Evolutionary conservation across 2,113 vertebrate species (phyloP), one percentile per base, ranked within the genome.

Genomic region (Calyptommatus sinebrachiatus): DNA sequence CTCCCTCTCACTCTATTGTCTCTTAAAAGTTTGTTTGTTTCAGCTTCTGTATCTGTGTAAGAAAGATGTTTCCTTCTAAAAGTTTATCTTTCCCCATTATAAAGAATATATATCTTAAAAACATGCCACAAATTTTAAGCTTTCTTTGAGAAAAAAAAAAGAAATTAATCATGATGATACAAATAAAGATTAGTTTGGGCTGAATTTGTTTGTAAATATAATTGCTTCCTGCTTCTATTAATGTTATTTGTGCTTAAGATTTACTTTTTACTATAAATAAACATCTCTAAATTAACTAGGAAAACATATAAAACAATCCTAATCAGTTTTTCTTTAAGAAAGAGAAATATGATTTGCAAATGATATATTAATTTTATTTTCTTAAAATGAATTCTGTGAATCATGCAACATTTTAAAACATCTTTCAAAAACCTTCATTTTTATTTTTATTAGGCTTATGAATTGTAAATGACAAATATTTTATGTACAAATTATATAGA

Each of bases 261-360:
- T 90, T 90, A 88, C 57, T 84, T 77, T 78, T 91, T 81, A 74
- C 89, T 91, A 91, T 87, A 90, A 90, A 88, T 89, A 84, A 1
- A 61, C 77, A 90, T 90, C 89, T 92, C 86, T 88, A 92, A 92
- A 85, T 94, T 86, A 88, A 87, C 91, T n/a, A 88, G 35, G 35
- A 41, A 41, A 84, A 90, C 89, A 85, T 35, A 88, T 89, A 88
- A 89, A 93, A 84, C 69, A 70, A 82, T 84, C 90, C 86, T 91
- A 91, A 92, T 86, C 18, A 57, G 53, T 57, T 57, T 57, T 57
- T 57, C 53, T 57, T 57, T 57, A 57, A 57, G 53, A 18, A 57
- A 18, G 11, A 57, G 14, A 57, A 57, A 57, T 18, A 14, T 57
- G 16, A 57, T 57, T 57, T 57, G 14, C 14, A 18, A 18, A 18